These are phyloP conservation scores for Lasioglossum figueresi DNA, from an alignment of 2,888 invertebrate genomes.

Conservation along the genomic window DNA sequence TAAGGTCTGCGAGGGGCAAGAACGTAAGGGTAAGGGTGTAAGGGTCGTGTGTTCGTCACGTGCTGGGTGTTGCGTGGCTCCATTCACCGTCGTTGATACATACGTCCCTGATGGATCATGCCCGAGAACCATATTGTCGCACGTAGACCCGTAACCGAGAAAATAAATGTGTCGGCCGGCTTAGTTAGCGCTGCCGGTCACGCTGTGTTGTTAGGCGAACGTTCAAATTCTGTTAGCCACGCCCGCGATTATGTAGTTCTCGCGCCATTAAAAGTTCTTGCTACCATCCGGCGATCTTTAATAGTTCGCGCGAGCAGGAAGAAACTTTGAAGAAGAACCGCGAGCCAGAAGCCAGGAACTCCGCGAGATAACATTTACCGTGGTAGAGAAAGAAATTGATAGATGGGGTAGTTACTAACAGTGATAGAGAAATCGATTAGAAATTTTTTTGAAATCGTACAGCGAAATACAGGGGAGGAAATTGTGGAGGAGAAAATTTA, in stretches of 20 bases:
- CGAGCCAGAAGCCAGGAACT: background rate
- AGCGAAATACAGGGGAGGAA: background rate
- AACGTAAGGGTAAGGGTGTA: conserved; percentile 37
- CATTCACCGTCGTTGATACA: conserved; percentile 59
- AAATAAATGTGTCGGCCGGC: conserved; percentile 49
- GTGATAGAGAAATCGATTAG: background rate
- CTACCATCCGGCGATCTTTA: background rate
- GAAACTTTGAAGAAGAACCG: background rate
- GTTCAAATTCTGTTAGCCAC: conserved; percentile 14
- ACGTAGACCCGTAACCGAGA: conserved; percentile 35
- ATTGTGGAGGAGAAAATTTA: background rate
- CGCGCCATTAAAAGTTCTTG: background rate
- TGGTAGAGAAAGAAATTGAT: background rate
- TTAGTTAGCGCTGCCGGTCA: conserved; percentile 14
- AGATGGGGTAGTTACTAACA: background rate
- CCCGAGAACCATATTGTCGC: conserved; percentile 59
- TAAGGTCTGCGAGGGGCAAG: conserved; percentile 15
- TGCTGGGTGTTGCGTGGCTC: conserved; percentile 60
- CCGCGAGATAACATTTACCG: background rate
- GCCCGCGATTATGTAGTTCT: background rate
- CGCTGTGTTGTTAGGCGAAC: background rate
- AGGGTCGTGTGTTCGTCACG: conserved; percentile 61
- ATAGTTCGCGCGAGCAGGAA: background rate
- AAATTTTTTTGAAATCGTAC: background rate
- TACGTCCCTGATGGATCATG: conserved; percentile 59